Evolutionary conservation across 2,113 vertebrate species (phyloP).

Genomic region (Odontesthes bonariensis): DNA sequence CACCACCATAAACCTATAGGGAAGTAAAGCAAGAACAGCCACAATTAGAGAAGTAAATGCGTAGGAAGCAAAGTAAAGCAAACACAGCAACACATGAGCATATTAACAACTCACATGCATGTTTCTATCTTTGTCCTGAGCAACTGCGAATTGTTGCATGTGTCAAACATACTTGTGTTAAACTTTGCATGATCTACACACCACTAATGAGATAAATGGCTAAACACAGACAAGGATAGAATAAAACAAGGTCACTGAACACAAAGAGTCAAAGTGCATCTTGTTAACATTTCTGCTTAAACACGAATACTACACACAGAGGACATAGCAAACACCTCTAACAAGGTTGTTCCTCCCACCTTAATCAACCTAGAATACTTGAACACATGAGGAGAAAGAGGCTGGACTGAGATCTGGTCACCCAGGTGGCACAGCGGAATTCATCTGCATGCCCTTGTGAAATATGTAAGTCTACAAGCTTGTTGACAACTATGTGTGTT

Average conservation of each 20-base stretch:
- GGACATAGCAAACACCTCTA: conserved; percentile 19
- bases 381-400: conserved; percentile 15
- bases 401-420: not conserved
- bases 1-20: conserved; percentile 61
- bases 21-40: conserved; percentile 60
- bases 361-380: conserved; percentile 17
- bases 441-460: not conserved
- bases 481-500: not conserved
- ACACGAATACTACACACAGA: conserved; percentile 27
- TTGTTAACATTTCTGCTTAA: conserved; percentile 47
- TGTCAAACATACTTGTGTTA: conserved; percentile 16
- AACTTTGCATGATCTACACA: not conserved
- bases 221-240: conserved; percentile 38
- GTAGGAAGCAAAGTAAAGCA: conserved; percentile 53
- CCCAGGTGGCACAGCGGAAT: not conserved
- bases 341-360: conserved; percentile 29
- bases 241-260: conserved; percentile 41
- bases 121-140: conserved; percentile 25
- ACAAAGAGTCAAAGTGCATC: conserved; percentile 43
- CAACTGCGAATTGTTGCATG: conserved; percentile 11
- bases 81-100: conserved; percentile 43
- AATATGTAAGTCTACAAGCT: not conserved
- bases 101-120: conserved; percentile 10
- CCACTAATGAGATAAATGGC: conserved; percentile 5
- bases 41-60: conserved; percentile 67